phyloP scores from a whole-genome alignment of 2,888 invertebrate species.

The Limnephilus auricula region DNA sequence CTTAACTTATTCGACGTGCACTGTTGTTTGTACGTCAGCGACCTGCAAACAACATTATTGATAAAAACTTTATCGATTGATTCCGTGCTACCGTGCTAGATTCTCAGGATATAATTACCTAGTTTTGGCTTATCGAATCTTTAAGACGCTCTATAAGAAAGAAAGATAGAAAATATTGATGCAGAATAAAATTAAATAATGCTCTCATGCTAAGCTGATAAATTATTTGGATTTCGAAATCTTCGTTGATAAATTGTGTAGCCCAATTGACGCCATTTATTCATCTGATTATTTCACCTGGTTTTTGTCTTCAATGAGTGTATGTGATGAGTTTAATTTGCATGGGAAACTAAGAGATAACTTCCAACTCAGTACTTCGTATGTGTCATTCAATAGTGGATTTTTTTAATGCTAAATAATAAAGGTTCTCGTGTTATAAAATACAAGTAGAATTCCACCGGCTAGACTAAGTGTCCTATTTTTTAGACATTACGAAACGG shows the following conservation, averaged over 20 bases:
- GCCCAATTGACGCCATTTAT: neutral
- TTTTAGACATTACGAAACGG: neutral
- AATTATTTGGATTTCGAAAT: neutral
- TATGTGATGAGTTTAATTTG: neutral
- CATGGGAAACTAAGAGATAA: neutral
- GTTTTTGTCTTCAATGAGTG: neutral
- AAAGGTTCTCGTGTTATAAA: neutral
- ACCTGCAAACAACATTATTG: too few species aligned
- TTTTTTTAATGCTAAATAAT: neutral
- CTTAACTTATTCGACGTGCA: too few species aligned
- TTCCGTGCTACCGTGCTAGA: too few species aligned
- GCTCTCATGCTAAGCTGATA: neutral
- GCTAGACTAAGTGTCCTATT: neutral
- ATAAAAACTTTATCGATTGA: too few species aligned
- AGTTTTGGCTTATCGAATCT: too few species aligned
- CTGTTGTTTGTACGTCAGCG: too few species aligned
- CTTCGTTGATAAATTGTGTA: neutral
- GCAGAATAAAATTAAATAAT: neutral
- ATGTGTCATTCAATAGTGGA: neutral
- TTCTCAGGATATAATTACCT: too few species aligned
- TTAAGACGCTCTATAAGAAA: too few species aligned
- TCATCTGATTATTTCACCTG: neutral
- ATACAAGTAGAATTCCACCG: neutral
- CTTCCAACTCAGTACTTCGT: neutral
- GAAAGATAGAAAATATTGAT: too few species aligned